Base-by-base conservation (phyloP, 23 tunicate species). In the Aplidium turbinatum region DNA sequence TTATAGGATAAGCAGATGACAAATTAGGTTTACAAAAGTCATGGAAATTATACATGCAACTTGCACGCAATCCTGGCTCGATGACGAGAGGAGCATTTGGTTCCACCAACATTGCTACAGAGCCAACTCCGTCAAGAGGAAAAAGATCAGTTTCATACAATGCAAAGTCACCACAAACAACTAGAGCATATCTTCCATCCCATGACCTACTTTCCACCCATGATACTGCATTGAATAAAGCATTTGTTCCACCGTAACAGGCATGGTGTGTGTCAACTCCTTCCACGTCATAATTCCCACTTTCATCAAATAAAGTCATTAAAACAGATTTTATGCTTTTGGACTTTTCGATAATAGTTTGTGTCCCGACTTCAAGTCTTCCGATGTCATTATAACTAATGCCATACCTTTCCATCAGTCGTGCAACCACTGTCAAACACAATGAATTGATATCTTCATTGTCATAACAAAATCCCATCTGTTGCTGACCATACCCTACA, bases 171-270 rank as follows among this genome's bases (percentile, higher is more conserved):
- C 89, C 99, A 67, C 94, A 87, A 2, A 94, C 87, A 33, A 84
- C 99, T 32, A 94, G 72, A 2, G 90, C 99, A 64, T 45, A 79
- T 31, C 99, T 68, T 0, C 97, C 99, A 78, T 94, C 99, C 91
- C 95, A 94, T n/a, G 84, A 57, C 16, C 92, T 82, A 53, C 92
- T 83, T 54, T 94, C 95, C 6, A 94, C 75, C 99, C 99, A 94
- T 32, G 88, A 32, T 0, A 82, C 64, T 1, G 99, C 82, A 75
- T 94, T 94, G 53, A 94, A 87, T 58, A 94, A 58, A 9, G 99
- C 99, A 55, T 75, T 89, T 2, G 99, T 94, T 22, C 99, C 99
- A 34, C 99, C 99, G 67, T 94, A 94, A 57, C 99, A 94, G 30
- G 99, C 99, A 79, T 94, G 87, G 27, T 79, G 87, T 19, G 88